phyloP scores from a whole-genome alignment of 2,797 vertebrate species.

The Oreonectes daqikongensis region DNA sequence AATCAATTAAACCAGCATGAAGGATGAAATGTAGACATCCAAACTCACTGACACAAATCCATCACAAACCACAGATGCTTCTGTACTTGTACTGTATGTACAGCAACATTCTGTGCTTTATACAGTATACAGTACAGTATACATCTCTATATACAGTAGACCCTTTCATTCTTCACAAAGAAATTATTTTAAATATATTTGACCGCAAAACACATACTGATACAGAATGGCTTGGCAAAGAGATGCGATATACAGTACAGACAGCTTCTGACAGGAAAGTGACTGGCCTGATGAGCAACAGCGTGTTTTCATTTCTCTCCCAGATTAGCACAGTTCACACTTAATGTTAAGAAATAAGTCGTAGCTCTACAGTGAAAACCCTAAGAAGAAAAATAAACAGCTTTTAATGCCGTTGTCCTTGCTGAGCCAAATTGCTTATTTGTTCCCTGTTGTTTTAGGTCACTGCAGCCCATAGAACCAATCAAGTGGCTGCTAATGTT shows the following conservation, averaged over 20 bases:
- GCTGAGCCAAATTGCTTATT: slow-evolving; percentile 21
- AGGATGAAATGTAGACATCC: slow-evolving; percentile 15
- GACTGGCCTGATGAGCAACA: slow-evolving; percentile 24
- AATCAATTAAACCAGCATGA: slow-evolving; percentile 35
- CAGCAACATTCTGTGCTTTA: neutral
- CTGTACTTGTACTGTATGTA: neutral
- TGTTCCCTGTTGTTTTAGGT: slow-evolving; percentile 24
- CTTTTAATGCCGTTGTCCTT: slow-evolving; percentile 10
- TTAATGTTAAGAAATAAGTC: slow-evolving; percentile 4
- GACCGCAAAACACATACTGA: no score
- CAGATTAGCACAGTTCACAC: slow-evolving; percentile 16
- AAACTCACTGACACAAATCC: neutral
- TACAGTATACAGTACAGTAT: neutral
- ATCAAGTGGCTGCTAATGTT: slow-evolving; percentile 25
- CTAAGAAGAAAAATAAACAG: neutral
- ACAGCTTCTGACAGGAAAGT: slow-evolving; percentile 2
- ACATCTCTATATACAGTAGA: no score
- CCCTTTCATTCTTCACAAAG: no score
- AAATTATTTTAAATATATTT: no score
- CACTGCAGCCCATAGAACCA: slow-evolving; percentile 22
- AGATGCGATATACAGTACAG: neutral
- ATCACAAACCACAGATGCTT: neutral
- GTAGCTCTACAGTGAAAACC: slow-evolving; percentile 3
- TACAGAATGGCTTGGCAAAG: neutral
- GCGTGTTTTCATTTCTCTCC: neutral